phyloP scores from a whole-genome alignment of 2,113 vertebrate genomes.

The Corythornis madagascariensis region DNA sequence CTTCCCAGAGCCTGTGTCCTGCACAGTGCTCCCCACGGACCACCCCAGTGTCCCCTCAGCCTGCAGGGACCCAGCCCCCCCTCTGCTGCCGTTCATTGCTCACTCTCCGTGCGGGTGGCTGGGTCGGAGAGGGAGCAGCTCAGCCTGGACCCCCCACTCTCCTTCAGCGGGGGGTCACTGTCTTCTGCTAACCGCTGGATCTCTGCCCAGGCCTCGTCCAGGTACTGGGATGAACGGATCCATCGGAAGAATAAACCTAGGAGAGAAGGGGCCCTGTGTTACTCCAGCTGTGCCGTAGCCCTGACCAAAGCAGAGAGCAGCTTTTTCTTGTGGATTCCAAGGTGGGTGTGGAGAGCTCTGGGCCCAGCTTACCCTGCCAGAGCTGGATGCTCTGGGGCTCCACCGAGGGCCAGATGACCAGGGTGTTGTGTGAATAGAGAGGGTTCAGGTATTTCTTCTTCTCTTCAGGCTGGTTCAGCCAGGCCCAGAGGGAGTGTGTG shows the following conservation, averaged over 20 bases:
- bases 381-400: constrained; percentile 87
- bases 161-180: accelerated
- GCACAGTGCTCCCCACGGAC: background rate
- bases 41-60: accelerated
- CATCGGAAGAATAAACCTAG: constrained; percentile 85
- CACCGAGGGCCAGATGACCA: constrained; percentile 87
- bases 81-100: accelerated
- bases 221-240: constrained; percentile 71
- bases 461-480: constrained; percentile 70
- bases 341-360: accelerated
- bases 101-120: accelerated
- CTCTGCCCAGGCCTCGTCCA: constrained; percentile 79
- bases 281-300: accelerated
- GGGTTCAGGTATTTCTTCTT: constrained; percentile 75
- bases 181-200: constrained; percentile 70
- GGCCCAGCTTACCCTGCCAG: constrained; percentile 78
- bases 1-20: background rate
- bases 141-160: background rate
- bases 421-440: constrained; percentile 75
- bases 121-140: background rate
- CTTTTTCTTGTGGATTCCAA: background rate
- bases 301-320: background rate
- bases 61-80: accelerated
- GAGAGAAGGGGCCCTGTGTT: background rate
- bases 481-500: constrained; percentile 85